Conservation (phyloP, 2,797 vertebrate genomes). For the Semotilus atromaculatus region DNA sequence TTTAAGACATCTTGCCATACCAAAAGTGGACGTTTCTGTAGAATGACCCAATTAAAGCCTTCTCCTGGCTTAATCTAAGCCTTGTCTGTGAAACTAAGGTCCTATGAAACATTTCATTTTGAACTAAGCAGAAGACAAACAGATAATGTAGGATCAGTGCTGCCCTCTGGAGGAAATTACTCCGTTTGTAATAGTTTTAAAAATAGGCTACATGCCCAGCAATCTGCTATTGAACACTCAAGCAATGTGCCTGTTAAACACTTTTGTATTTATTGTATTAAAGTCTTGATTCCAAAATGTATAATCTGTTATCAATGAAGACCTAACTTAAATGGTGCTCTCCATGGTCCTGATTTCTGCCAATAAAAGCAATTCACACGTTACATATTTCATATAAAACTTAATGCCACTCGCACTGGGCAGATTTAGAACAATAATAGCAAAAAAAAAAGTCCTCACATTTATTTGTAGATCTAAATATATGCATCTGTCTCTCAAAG, state of each 20-base stretch:
- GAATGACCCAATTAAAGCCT: too few species aligned
- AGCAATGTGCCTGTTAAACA: neutral
- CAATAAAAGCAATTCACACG: neutral
- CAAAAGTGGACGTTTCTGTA: too few species aligned
- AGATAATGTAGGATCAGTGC: neutral
- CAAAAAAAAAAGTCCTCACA: neutral
- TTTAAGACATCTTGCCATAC: too few species aligned
- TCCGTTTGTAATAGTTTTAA: neutral
- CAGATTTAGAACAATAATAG: neutral
- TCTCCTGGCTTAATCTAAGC: neutral
- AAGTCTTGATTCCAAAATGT: neutral
- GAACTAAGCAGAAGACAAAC: neutral
- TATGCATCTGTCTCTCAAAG: neutral
- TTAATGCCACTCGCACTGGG: neutral
- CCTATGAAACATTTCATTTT: neutral
- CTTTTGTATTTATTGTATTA: neutral
- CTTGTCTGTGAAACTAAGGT: neutral
- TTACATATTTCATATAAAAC: neutral
- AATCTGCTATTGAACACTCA: too few species aligned
- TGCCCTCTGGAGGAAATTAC: constrained; percentile 21
- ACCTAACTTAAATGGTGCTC: neutral
- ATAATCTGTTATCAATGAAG: neutral
- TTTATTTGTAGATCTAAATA: neutral
- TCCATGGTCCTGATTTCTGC: constrained; percentile 29
- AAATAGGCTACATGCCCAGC: neutral